A percentile compares a stretch with the other conserved stretches of the same genome.
These are phyloP conservation scores for Ridgeia piscesae DNA, from an alignment of 1,140 invertebrate species.

Conservation along the genomic window DNA sequence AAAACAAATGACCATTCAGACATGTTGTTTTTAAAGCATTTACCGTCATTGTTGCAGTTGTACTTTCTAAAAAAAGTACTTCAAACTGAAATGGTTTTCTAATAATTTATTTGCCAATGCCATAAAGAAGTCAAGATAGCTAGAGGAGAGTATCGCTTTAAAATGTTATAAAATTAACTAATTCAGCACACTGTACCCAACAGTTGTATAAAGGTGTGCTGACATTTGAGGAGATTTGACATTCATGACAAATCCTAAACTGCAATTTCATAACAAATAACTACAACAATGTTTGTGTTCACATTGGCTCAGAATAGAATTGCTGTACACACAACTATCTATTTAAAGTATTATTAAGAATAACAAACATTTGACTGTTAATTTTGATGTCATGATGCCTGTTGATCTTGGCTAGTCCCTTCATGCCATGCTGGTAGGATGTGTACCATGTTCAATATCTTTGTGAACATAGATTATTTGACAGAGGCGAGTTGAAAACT, in stretches of 20 bases:
- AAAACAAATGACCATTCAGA: background rate
- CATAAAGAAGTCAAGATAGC: background rate
- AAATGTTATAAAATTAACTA: too few relatives aligned
- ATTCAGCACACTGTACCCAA: too few relatives aligned
- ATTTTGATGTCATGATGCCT: background rate
- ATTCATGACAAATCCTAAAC: background rate
- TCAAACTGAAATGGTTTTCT: background rate
- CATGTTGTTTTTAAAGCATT: background rate
- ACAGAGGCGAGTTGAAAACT: background rate
- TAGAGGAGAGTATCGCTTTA: background rate
- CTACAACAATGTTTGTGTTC: background rate
- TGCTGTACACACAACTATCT: background rate
- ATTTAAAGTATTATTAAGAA: background rate
- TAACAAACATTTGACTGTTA: background rate
- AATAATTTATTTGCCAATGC: background rate
- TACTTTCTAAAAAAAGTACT: background rate
- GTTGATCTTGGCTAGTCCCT: background rate
- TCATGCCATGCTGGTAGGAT: background rate
- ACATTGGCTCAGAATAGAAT: background rate
- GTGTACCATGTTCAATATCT: background rate
- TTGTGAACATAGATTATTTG: background rate
- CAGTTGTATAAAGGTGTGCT: background rate
- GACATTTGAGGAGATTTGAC: background rate
- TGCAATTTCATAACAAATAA: background rate
- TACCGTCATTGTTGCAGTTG: background rate